phyloP scores from a whole-genome alignment of 2,113 vertebrate genomes.

The Triplophysa tibetana region DNA sequence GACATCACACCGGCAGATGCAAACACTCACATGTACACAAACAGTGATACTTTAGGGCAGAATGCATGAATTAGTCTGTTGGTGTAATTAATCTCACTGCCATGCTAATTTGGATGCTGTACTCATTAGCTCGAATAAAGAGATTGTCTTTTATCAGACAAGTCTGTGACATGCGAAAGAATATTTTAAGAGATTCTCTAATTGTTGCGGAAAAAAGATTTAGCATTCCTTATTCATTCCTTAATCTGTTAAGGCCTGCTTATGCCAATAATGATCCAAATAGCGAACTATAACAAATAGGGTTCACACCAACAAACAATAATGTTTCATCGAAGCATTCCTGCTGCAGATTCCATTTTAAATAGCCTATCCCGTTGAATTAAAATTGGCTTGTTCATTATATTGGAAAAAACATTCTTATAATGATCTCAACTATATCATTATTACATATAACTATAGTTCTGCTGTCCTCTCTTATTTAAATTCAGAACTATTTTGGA shows the following conservation, averaged over 20 bases:
- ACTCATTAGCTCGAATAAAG: constrained; percentile 46
- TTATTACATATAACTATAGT: no score
- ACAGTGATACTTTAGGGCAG: constrained; percentile 31
- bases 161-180: constrained; percentile 26
- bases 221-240: constrained; percentile 14
- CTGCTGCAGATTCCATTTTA: no score
- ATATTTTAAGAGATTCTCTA: constrained; percentile 17
- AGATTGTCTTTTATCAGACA: constrained; percentile 40
- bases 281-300: no score
- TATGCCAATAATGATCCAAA: no score
- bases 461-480: no score
- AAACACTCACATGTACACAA: constrained; percentile 32
- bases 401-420: no score
- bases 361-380: no score
- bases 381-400: no score
- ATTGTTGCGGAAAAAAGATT: constrained; percentile 38
- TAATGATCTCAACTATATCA: no score
- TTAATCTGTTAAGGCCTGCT: neutral
- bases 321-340: no score
- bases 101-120: constrained; percentile 34
- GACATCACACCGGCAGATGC: constrained; percentile 18
- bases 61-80: constrained; percentile 46
- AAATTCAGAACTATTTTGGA: no score
- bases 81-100: constrained; percentile 49
- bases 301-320: no score